Conservation (phyloP, 53 echinoderm and acorn worm genomes). For the Temnopleurus reevesii region DNA sequence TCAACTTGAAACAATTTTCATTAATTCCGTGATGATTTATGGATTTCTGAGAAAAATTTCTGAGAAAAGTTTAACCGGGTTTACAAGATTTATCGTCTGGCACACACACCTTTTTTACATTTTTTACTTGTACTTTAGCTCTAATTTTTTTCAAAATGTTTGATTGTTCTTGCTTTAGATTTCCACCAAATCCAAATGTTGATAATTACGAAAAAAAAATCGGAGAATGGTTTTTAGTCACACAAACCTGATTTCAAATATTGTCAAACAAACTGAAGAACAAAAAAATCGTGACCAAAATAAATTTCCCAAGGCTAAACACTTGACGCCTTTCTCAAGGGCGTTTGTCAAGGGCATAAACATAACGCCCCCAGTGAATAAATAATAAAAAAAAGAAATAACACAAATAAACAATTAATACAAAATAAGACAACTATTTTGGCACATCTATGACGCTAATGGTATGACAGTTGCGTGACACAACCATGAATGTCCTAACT, state of each 20-base stretch:
- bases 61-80: background rate
- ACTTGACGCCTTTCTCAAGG: background rate
- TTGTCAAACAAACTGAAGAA: background rate
- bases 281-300: background rate
- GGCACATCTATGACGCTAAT: background rate
- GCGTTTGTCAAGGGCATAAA: background rate
- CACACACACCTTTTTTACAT: background rate
- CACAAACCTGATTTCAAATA: background rate
- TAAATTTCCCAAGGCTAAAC: background rate
- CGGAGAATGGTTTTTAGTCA: background rate
- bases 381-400: background rate
- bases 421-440: background rate
- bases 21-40: background rate
- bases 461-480: too few relatives aligned
- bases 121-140: background rate
- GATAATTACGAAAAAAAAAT: too few relatives aligned
- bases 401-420: background rate
- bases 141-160: background rate
- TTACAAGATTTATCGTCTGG: background rate
- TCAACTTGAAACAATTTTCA: background rate
- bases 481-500: too few relatives aligned
- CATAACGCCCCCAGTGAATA: conserved; percentile 18
- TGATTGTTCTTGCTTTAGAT: background rate
- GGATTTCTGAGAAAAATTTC: background rate
- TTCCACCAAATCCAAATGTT: background rate